These are phyloP conservation scores for Patella vulgata DNA, from an alignment of 1,140 invertebrate genomes.

Conservation along the genomic window DNA sequence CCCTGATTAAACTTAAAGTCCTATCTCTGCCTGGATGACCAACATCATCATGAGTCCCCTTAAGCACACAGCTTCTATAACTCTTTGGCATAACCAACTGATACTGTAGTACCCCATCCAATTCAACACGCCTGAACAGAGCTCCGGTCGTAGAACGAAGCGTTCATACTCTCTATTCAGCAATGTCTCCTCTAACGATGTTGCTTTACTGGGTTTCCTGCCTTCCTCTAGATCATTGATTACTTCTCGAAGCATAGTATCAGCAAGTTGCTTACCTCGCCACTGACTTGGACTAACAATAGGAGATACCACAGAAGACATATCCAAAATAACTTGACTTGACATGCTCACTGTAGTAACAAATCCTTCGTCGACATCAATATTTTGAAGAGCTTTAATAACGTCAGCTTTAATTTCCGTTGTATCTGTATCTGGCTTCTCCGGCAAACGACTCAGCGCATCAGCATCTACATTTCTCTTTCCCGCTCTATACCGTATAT, in stretches of 20 bases:
- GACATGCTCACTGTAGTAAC: too few species aligned
- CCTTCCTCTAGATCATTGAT: background rate
- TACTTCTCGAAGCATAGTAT: background rate
- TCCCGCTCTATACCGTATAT: background rate
- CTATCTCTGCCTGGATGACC: slow-evolving; percentile 6
- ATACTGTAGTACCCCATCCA: background rate
- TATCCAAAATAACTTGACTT: too few species aligned
- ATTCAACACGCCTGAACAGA: slow-evolving; percentile 1
- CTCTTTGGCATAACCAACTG: slow-evolving; percentile 17
- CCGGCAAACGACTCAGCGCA: slow-evolving; percentile 12
- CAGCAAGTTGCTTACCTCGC: background rate
- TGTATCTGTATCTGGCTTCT: too few species aligned
- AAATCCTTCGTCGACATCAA: too few species aligned
- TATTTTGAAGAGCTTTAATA: slow-evolving; percentile 1
- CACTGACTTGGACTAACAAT: too few species aligned
- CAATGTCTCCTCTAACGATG: background rate
- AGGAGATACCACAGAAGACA: too few species aligned
- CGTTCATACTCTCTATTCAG: background rate
- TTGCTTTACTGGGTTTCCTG: too few species aligned
- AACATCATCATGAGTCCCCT: slow-evolving; percentile 6
- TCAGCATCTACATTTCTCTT: slow-evolving; percentile 24
- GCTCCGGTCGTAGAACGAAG: slow-evolving; percentile 11
- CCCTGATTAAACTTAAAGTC: background rate
- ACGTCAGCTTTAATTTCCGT: slow-evolving; percentile 7
- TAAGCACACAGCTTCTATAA: background rate